Base-by-base conservation (phyloP, 1,140 invertebrate genomes). In the Hylyphantes graminicola region DNA sequence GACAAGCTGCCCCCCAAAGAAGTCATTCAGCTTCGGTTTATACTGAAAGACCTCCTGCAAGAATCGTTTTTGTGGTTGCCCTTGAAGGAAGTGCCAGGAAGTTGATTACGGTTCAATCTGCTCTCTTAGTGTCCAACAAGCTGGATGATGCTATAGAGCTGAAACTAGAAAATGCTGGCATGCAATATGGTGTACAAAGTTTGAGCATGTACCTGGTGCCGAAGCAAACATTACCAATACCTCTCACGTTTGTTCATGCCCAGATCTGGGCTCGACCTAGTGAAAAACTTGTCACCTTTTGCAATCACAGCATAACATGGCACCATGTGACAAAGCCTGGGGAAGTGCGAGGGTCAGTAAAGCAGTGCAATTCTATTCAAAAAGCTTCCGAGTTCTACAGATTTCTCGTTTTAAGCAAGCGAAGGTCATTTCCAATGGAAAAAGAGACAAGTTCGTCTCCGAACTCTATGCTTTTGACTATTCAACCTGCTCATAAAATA, bases 41-140 rank as follows among this genome's bases (percentile, higher is more conserved):
- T 53, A 63, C 17, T 51, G 75, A 85, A 35, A 68, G 51, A 59
- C 54, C 55, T 51, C 92, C 93, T 87, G 93, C 94, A 0, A 91
- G 95, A 85, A 91, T 97, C 19, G 95, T 97, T 10, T 94, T 97
- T 88, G 94, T 95, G 87, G 95, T 99, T 0, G 93, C 94, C 4
- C 90, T 98, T 77, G 96, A 97, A 89, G 96, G 96, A 0, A 97
- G 95, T 55, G 97, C 97, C 0, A 93, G 95, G 84, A 99, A 99
- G 90, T 90, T 98, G 78, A 95, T 99, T n/a, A 96, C 95, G n/a
- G 93, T 99, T 6, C 92, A 96, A 78, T 98, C 97, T 35, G 96
- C 96, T 55, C 90, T 99, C 64, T 92, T 93, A 77, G 90, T 98
- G 2, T 90, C 92, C 8, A 99, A 99, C 90, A 91, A 72, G 64